Percentiles rank a stretch among this genome's conserved stretches.
Conservation (phyloP, 2,888 invertebrate species). For the Opisthograptis luteolata region DNA sequence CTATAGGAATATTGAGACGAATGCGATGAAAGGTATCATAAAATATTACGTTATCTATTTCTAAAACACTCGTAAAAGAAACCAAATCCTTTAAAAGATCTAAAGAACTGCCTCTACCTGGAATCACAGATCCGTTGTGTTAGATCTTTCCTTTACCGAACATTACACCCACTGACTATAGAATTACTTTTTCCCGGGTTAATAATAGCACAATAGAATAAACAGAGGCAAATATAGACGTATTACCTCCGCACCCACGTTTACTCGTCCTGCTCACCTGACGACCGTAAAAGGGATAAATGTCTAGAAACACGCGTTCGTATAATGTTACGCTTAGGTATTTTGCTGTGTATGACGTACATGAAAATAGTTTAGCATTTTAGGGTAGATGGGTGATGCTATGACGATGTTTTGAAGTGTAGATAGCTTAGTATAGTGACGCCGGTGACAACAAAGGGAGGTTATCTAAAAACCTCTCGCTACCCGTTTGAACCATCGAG, state of each 20-base stretch:
- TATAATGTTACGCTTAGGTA: conserved; percentile 13
- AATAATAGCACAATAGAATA: conserved; percentile 25
- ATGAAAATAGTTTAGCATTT: conserved; percentile 21
- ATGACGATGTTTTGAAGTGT: not conserved
- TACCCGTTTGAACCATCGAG: too few species aligned
- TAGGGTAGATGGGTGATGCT: conserved; percentile 3
- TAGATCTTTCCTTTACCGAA: not conserved
- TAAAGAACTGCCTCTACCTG: too few species aligned
- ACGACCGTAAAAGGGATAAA: conserved; percentile 13
- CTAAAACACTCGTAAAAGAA: not conserved
- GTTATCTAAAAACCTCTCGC: too few species aligned
- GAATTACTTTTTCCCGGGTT: conserved; percentile 20
- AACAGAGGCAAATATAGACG: conserved; percentile 16
- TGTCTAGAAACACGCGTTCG: conserved; percentile 8
- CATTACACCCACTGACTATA: not conserved
- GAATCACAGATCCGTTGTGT: not conserved
- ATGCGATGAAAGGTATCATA: too few species aligned
- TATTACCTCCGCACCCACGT: conserved; percentile 15
- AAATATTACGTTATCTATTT: too few species aligned
- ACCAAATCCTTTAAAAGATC: not conserved
- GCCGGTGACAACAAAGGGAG: too few species aligned
- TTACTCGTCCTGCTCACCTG: not conserved
- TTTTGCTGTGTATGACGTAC: conserved; percentile 15
- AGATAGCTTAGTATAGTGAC: not conserved
- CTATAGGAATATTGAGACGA: too few species aligned